phyloP scores from a whole-genome alignment of 1,140 invertebrate genomes.

The Venturia canescens region DNA sequence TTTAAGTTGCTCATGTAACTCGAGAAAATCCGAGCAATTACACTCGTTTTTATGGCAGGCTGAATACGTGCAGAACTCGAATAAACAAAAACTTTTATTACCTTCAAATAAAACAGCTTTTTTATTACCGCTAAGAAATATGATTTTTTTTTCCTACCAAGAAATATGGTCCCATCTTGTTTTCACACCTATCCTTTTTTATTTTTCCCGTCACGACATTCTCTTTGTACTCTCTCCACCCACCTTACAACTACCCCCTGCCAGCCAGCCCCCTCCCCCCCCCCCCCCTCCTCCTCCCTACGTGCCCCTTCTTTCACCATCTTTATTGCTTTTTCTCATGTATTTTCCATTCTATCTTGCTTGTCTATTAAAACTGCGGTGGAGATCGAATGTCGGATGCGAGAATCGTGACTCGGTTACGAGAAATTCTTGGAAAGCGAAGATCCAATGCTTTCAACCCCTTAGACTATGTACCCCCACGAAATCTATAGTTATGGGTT shows the following conservation, averaged over 20 bases:
- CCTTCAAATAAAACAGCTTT: too few species aligned
- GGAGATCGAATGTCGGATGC: conserved; percentile 56
- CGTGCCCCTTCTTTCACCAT: neutral
- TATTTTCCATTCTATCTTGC: conserved; percentile 32
- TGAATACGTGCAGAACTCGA: too few species aligned
- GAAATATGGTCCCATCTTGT: neutral
- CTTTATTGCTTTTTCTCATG: conserved; percentile 10
- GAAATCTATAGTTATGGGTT: conserved; percentile 8
- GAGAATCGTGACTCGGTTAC: conserved; percentile 60
- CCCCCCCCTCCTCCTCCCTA: neutral
- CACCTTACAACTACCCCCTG: too few species aligned
- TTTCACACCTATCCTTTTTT: neutral
- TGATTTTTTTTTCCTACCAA: too few species aligned
- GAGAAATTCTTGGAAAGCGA: neutral
- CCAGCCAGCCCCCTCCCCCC: neutral
- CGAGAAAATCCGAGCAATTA: too few species aligned
- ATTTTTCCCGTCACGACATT: neutral
- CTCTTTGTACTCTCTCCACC: neutral
- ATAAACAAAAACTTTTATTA: too few species aligned
- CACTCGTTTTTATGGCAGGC: too few species aligned
- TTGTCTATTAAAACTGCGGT: conserved; percentile 61
- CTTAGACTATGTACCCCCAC: conserved; percentile 23
- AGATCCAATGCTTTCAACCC: conserved; percentile 31
- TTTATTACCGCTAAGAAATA: too few species aligned
- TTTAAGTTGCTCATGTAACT: too few species aligned